Conservation (phyloP, 2,888 invertebrate species). For the Liodrosophila aerea region DNA sequence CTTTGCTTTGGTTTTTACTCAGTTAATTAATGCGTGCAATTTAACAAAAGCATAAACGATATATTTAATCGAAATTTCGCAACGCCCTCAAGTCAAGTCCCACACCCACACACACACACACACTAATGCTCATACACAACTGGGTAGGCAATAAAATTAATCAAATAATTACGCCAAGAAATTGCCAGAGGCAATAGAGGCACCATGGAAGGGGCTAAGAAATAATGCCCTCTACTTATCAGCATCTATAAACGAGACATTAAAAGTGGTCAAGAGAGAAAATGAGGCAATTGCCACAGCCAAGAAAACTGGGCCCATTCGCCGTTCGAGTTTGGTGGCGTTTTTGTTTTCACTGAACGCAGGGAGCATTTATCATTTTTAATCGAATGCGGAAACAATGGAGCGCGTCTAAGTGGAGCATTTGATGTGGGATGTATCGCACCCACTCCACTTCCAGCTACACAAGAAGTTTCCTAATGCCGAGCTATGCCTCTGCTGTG, state of each 20-base stretch:
- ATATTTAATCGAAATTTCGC: constrained; percentile 56
- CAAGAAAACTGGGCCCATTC: constrained; percentile 35
- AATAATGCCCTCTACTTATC: constrained; percentile 60
- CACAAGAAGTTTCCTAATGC: constrained; percentile 4
- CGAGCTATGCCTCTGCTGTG: constrained; percentile 30
- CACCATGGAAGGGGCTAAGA: neutral
- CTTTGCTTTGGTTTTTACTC: constrained; percentile 30
- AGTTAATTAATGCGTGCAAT: constrained; percentile 74
- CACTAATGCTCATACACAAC: constrained; percentile 16
- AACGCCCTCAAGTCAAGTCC: constrained; percentile 18
- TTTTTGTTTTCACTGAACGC: constrained; percentile 66
- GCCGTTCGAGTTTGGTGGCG: neutral
- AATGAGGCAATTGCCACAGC: constrained; percentile 37
- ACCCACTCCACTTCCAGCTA: too few relatives aligned
- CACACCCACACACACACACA: constrained; percentile 5
- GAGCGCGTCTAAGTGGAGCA: constrained; percentile 77
- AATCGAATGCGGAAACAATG: constrained; percentile 78
- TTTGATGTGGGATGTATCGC: constrained; percentile 46
- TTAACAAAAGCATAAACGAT: constrained; percentile 76
- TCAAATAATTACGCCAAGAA: constrained; percentile 68
- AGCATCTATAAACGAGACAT: constrained; percentile 68
- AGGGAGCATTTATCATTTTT: constrained; percentile 75
- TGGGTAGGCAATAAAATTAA: constrained; percentile 71
- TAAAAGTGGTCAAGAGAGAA: constrained; percentile 66
- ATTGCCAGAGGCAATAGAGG: constrained; percentile 7